A percentile compares a stretch with the other conserved stretches of the same genome.
Evolutionary conservation across 1,140 invertebrate species (phyloP).

Genomic region (Tetramorium simillimum): DNA sequence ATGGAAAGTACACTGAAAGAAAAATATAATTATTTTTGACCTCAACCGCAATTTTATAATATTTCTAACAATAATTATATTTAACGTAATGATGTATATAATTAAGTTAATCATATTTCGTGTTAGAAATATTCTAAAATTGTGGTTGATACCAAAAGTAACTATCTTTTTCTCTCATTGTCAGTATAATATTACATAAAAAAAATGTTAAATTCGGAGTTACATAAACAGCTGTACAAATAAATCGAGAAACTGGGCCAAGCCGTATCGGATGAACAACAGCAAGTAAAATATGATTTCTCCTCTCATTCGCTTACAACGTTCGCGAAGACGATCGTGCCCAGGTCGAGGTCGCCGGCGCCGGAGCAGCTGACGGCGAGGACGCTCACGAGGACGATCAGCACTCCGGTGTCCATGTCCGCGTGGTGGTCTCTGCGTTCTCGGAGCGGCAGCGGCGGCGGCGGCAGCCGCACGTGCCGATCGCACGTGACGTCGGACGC

Average conservation of each 20-base stretch:
- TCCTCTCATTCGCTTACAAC: slow-evolving; percentile 64
- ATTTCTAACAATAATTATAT: no score
- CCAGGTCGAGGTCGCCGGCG: slow-evolving; percentile 65
- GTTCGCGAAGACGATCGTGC: slow-evolving; percentile 77
- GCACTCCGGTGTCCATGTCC: slow-evolving; percentile 7
- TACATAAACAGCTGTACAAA: background rate
- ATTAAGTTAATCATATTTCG: no score
- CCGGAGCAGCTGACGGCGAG: slow-evolving; percentile 34
- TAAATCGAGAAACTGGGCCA: no score
- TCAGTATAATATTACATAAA: background rate
- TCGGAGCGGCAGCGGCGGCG: background rate
- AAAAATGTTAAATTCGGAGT: background rate
- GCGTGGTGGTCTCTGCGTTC: background rate
- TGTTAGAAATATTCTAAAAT: no score
- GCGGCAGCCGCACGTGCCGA: slow-evolving; percentile 6
- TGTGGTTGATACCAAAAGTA: no score
- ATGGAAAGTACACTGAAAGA: background rate
- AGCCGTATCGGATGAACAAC: no score
- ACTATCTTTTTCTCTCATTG: no score
- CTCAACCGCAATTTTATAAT: no score
- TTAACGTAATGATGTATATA: no score
- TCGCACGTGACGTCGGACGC: no score
- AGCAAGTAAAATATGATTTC: no score
- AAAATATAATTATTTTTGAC: no score
- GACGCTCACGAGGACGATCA: background rate